These are phyloP conservation scores for Lathronympha strigana DNA, from an alignment of 2,888 invertebrate species.

Conservation along the genomic window DNA sequence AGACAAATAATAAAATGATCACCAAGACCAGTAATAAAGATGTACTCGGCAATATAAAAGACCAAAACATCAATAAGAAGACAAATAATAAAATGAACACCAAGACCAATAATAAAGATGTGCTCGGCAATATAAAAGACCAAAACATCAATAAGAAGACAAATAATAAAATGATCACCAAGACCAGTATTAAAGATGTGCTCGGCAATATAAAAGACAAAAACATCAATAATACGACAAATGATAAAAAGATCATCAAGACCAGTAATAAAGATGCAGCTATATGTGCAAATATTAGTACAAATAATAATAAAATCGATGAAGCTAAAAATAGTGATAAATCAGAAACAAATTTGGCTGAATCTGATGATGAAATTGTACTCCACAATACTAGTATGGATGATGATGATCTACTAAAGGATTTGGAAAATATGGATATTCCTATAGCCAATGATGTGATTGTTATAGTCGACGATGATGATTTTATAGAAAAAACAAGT, in stretches of 20 bases:
- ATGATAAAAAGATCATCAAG: conserved; percentile 30
- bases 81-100: conserved; percentile 28
- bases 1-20: too few relatives aligned
- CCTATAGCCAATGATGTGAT: conserved; percentile 51
- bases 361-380: conserved; percentile 52
- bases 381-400: conserved; percentile 53
- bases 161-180: not conserved
- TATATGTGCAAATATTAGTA: not conserved
- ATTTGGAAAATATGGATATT: conserved; percentile 64
- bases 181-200: not conserved
- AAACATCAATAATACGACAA: not conserved
- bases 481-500: conserved; percentile 9
- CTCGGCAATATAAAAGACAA: not conserved
- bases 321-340: not conserved
- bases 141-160: not conserved
- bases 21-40: too few relatives aligned
- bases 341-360: conserved; percentile 43
- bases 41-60: not conserved
- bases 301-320: conserved; percentile 1
- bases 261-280: not conserved
- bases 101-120: too few relatives aligned
- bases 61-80: not conserved
- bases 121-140: not conserved
- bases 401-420: conserved; percentile 58
- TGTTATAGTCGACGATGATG: conserved; percentile 36